These are phyloP conservation scores for Malachius bipustulatus DNA, from an alignment of 2,888 invertebrate species.

Conservation along the genomic window DNA sequence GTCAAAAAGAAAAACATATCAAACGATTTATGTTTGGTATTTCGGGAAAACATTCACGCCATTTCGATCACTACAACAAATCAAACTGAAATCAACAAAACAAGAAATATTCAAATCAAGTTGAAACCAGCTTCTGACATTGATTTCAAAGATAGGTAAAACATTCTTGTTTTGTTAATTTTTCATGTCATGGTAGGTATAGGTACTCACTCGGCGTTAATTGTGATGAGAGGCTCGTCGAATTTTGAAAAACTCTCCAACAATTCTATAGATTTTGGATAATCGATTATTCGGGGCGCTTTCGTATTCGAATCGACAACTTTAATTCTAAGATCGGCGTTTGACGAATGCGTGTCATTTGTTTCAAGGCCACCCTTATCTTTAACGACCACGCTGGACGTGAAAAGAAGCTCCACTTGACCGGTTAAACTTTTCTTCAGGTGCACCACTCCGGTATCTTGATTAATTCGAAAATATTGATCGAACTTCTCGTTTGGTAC, in stretches of 20 bases:
- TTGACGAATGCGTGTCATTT: constrained; percentile 55
- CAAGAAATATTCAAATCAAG: too few relatives aligned
- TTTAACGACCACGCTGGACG: constrained; percentile 61
- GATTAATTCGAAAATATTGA: constrained; percentile 70
- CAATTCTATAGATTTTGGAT: constrained; percentile 49
- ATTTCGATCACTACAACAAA: too few relatives aligned
- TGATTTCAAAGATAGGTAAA: too few relatives aligned
- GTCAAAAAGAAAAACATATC: too few relatives aligned
- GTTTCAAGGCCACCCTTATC: constrained; percentile 58
- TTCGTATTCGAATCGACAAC: constrained; percentile 83
- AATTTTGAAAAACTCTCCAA: constrained; percentile 66
- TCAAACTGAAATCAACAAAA: too few relatives aligned
- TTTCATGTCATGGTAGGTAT: neutral
- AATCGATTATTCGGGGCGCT: constrained; percentile 59
- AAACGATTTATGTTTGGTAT: too few relatives aligned
- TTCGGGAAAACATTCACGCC: too few relatives aligned
- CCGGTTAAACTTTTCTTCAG: constrained; percentile 25
- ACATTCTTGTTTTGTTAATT: too few relatives aligned
- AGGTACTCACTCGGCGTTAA: constrained; percentile 57
- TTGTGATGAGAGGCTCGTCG: constrained; percentile 38
- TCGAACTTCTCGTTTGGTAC: constrained; percentile 39
- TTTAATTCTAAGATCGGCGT: constrained; percentile 68
- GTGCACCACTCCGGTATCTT: constrained; percentile 68
- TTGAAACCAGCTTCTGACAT: too few relatives aligned
- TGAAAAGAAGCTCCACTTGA: constrained; percentile 48